Percentiles rank a stretch among this genome's conserved stretches.
These are phyloP conservation scores for Silurus meridionalis DNA, from an alignment of 2,113 vertebrate genomes.

Conservation along the genomic window DNA sequence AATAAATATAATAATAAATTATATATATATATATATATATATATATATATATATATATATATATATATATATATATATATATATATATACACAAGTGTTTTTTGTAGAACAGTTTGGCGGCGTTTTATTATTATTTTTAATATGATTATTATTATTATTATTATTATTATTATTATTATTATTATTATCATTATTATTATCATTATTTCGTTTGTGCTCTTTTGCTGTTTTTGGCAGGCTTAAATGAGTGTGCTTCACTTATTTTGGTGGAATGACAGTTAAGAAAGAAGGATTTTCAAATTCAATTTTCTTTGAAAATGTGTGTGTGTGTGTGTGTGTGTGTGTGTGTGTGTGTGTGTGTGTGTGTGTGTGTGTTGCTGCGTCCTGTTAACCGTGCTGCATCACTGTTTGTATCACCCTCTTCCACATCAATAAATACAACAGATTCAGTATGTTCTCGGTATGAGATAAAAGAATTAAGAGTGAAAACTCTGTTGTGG, in stretches of 20 bases:
- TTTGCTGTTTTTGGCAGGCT: neutral
- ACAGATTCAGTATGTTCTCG: neutral
- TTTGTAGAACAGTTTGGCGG: too few species aligned
- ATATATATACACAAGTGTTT: too few species aligned
- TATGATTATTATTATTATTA: too few species aligned
- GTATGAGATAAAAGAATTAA: neutral
- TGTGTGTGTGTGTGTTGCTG: neutral
- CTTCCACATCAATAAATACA: neutral
- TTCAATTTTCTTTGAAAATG: too few species aligned
- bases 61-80: too few species aligned
- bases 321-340: too few species aligned
- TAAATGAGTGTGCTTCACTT: neutral
- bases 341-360: too few species aligned
- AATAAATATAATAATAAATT: neutral
- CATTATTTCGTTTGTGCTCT: neutral
- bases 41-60: too few species aligned
- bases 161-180: too few species aligned
- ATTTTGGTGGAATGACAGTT: neutral
- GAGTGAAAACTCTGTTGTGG: neutral
- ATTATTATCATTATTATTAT: neutral
- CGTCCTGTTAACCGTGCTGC: neutral
- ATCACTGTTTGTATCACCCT: neutral
- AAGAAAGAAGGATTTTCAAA: neutral
- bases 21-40: too few species aligned
- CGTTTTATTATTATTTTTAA: too few species aligned